Base-by-base conservation (phyloP, 1,140 invertebrate species). In the Tetramorium alpestre region DNA sequence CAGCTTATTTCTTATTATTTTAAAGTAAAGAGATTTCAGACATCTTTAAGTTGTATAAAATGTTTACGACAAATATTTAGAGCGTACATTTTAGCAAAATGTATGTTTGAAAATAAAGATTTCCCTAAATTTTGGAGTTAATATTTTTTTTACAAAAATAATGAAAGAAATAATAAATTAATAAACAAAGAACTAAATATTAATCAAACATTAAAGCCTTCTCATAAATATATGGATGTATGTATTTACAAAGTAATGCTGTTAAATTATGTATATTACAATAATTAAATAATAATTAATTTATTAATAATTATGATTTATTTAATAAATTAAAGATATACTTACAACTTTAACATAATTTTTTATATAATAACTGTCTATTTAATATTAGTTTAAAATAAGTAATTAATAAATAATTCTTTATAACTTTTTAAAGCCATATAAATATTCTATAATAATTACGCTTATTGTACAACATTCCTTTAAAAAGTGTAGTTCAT, bases 251-350 rank as follows among this genome's bases (percentile, higher is more conserved):
- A 47, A 7, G 2, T 25, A 69, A 16, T 44, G 4, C 16, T 69
- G 13, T 49, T 16, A 47, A 69, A 28, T 2, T 28, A 65, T 28
- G 16, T 69, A 69, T 47, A 75, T 38, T 51, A 33, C 22, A 16
- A 16, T 70, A 28, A 49, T 72, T 72, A 28, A n/a, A 72, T 49
- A 70, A 69, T 49, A 49, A 25, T 28, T 49, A 70, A 28, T 72
- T 3, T 49, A 65, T 38, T 1, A 65, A 41, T 10, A 67, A 13
- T 41, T 70, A 47, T 25, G 3, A 72, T 33, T 49, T 28, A 72
- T 72, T 72, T 49, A 7, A 28, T 49, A 72, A 47, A 16, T 18
- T 28, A 28, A 33, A 49, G 6, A 25, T 6, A 1, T 25, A 69
- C 8, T 11, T 70, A 28, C 16, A 75, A 11, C 11, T 54, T 22